phyloP scores from a whole-genome alignment of 2,888 invertebrate genomes.

The Acanthosepion esculentum region DNA sequence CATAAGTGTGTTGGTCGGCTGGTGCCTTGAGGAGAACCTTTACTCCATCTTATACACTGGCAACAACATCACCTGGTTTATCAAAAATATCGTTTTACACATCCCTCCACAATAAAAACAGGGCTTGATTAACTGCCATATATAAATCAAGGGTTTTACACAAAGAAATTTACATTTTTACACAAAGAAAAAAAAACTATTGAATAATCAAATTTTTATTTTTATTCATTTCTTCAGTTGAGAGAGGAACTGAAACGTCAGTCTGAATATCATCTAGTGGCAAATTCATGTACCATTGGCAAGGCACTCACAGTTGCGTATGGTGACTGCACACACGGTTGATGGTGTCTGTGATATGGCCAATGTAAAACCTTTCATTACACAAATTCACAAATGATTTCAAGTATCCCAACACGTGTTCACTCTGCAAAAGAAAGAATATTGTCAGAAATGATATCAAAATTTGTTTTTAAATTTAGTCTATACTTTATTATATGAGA shows the following conservation, averaged over 20 bases:
- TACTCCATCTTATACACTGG: too few relatives aligned
- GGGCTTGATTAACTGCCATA: too few relatives aligned
- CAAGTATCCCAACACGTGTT: not conserved
- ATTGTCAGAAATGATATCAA: too few relatives aligned
- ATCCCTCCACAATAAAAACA: too few relatives aligned
- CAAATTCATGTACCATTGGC: not conserved
- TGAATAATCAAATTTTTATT: not conserved
- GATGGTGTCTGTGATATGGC: not conserved
- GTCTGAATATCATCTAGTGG: not conserved
- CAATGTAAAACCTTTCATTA: not conserved
- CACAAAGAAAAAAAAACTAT: not conserved
- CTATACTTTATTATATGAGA: too few relatives aligned
- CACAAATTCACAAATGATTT: not conserved
- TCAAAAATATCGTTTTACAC: too few relatives aligned
- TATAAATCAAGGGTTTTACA: too few relatives aligned
- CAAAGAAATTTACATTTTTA: too few relatives aligned
- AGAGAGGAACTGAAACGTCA: not conserved
- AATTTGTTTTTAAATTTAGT: too few relatives aligned
- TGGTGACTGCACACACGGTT: not conserved
- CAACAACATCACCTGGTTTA: too few relatives aligned
- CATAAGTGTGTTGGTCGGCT: too few relatives aligned
- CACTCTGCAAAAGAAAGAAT: not conserved
- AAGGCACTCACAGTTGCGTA: not conserved
- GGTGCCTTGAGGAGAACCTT: too few relatives aligned
- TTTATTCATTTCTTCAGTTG: not conserved